Evolutionary conservation across 2,888 invertebrate genomes (phyloP), one percentile per base, ranked within the genome.

Genomic region (Scrobipalpa atriplicella): DNA sequence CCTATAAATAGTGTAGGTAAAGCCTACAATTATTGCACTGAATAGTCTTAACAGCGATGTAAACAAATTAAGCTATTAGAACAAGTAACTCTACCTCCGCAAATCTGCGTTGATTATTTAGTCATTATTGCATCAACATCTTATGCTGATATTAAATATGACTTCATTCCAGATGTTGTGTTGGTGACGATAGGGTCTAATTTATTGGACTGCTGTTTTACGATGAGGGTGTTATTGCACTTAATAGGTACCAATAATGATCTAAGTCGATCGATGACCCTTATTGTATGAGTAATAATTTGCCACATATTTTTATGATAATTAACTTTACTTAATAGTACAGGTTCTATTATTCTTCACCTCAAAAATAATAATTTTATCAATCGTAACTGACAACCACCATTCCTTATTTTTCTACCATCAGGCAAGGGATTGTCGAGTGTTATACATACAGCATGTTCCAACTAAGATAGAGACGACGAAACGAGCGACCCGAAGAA

Each of bases 81-180:
- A 3, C 47, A n/a, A 47, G 47, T 47, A 47, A n/a, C 16, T 47
- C 47, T 47, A 16, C 47, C 47, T 47, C 16, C 47, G 47, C 47
- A 47, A 47, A n/a, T 47, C 47, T 47, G 13, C 13, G 47, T 5
- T 47, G 47, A 47, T 47, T n/a, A 47, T 47, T 47, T 16, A 47
- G 47, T 47, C 47, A 47, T 47, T 16, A 58, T 58, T 58, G 36
- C 29, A 36, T 36, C 58, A 58, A 36, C 58, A 58, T 58, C 56
- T 21, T 21, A 18, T 13, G 11, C 36, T 11, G 18, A 56, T 21
- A 56, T 56, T 36, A 39, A 61, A 43, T 43, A 43, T 47, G 47
- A 47, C 47, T 47, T 47, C 5, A 47, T 47, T 3, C 47, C 16
- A 16, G 47, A n/a, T 47, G 8, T n/a, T 47, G 10, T 47, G 8